A percentile compares a stretch with the other conserved stretches of the same genome.
Evolutionary conservation across 2,797 vertebrate genomes (phyloP).

Genomic region (Enteromius treurensis): DNA sequence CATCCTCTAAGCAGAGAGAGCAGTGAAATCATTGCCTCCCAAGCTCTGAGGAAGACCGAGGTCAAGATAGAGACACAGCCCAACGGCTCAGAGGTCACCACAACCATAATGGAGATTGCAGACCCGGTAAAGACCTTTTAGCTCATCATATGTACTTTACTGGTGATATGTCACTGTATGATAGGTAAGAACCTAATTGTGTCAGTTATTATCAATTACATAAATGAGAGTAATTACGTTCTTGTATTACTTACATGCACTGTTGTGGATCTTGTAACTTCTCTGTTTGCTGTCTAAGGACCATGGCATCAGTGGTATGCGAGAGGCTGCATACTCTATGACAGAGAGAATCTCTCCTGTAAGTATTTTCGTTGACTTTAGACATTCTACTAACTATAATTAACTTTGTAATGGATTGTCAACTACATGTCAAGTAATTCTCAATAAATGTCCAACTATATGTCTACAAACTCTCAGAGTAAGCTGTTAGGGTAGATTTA

Average conservation of each 20-base stretch:
- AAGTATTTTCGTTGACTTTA: slow-evolving; percentile 61
- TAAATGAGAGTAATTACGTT: background rate
- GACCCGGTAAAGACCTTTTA: slow-evolving; percentile 79
- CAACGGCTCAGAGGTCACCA: slow-evolving; percentile 82
- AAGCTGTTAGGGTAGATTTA: too few species aligned
- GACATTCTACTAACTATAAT: too few species aligned
- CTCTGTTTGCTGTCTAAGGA: slow-evolving; percentile 70
- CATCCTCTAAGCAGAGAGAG: slow-evolving; percentile 59
- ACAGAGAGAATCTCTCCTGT: slow-evolving; percentile 80
- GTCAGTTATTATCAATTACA: slow-evolving; percentile 28
- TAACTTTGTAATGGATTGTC: too few species aligned
- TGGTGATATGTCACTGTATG: slow-evolving; percentile 21
- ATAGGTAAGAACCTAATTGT: slow-evolving; percentile 13
- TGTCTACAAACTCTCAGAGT: too few species aligned
- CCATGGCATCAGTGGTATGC: slow-evolving; percentile 69
- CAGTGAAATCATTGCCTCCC: slow-evolving; percentile 66
- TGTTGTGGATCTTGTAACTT: slow-evolving; percentile 10
- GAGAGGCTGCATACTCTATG: slow-evolving; percentile 75
- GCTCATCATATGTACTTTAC: slow-evolving; percentile 1
- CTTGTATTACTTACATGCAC: background rate
- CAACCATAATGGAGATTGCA: slow-evolving; percentile 77
- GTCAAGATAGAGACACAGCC: slow-evolving; percentile 80
- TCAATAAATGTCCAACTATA: too few species aligned
- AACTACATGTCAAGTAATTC: too few species aligned
- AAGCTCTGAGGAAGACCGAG: slow-evolving; percentile 81